Evolutionary conservation across 1,140 invertebrate species (phyloP), one percentile per base, ranked within the genome.

Genomic region (Meloidogyne hapla): DNA sequence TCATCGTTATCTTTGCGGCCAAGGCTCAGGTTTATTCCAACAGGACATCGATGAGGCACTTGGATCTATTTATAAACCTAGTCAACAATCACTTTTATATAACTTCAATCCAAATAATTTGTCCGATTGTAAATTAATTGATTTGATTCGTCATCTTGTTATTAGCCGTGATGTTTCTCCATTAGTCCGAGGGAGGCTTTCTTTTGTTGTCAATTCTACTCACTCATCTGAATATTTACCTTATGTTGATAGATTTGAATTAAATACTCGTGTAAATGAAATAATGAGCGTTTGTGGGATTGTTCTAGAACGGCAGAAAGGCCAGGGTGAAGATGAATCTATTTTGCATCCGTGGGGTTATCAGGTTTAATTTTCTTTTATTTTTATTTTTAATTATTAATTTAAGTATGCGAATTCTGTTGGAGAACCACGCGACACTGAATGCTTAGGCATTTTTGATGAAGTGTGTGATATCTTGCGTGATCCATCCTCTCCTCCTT

Each of bases 21-120:
- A 25, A 9, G 48, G 42, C 33, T 64, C 71, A 23, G 80, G 83
- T 23, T 79, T 84, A 12, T 83, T 83, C 62, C 26, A 62, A 18
- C 83, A 83, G 23, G 82, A 83, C 74, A 56, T 77, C 3, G 62
- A 56, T 21, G 83, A 84, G 71, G 82, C 81, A 5, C 65, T 79
- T 64, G 77, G 33, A 33, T 9, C 10, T 6, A 40, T 42, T 5
- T 66, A 23, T 18, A n/a, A 6, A 4, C 23, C 13, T 77, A 42
- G 75, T 64, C 28, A 38, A 38, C 75, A 61, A n/a, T 18, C 21
- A 38, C 48, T 63, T 26, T 45, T 71, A 8, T 25, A 33, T 13
- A 40, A 80, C 61, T 80, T 80, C 25, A 77, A 80, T 56, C 68
- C 79, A 12, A 65, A 26, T 33, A 64, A 45, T 38, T n/a, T 26